Evolutionary conservation across 2,888 invertebrate species (phyloP).

Genomic region (Ernsta delagoae): DNA sequence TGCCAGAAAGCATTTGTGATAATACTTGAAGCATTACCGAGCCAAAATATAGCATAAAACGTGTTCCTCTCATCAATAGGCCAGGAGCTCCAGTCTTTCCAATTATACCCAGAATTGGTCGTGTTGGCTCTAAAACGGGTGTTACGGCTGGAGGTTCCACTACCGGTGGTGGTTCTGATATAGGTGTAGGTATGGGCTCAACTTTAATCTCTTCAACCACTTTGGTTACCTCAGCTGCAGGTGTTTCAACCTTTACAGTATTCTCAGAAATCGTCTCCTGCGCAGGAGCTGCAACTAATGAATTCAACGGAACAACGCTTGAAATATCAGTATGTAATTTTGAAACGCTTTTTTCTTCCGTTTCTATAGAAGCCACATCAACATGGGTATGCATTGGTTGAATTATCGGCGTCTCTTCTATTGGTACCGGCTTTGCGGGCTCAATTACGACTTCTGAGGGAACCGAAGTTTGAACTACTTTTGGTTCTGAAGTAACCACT

Average conservation of each 20-base stretch:
- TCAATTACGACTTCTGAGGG: constrained; percentile 35
- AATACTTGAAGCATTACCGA: constrained; percentile 64
- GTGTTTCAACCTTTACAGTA: constrained; percentile 17
- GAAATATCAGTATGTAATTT: constrained; percentile 33
- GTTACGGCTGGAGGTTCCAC: constrained; percentile 8
- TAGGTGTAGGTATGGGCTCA: neutral
- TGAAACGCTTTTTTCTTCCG: constrained; percentile 21
- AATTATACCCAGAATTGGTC: constrained; percentile 18
- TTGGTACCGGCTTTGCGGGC: constrained; percentile 11
- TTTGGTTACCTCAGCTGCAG: constrained; percentile 6
- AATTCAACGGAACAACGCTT: constrained; percentile 26
- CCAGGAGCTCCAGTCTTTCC: constrained; percentile 40
- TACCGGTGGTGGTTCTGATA: constrained; percentile 29
- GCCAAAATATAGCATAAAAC: constrained; percentile 63
- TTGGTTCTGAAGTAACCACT: constrained; percentile 18
- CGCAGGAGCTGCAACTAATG: constrained; percentile 6
- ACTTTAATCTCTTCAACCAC: constrained; percentile 17
- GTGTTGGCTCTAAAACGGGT: constrained; percentile 15
- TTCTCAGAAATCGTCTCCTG: constrained; percentile 2
- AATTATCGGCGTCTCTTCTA: constrained; percentile 30
- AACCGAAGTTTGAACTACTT: constrained; percentile 24
- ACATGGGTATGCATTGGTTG: constrained; percentile 32
- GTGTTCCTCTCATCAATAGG: constrained; percentile 53
- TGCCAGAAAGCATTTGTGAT: constrained; percentile 61
- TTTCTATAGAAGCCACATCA: constrained; percentile 15